These are phyloP conservation scores for Bradynema listronoti DNA, from an alignment of 1,140 invertebrate genomes.

Conservation along the genomic window DNA sequence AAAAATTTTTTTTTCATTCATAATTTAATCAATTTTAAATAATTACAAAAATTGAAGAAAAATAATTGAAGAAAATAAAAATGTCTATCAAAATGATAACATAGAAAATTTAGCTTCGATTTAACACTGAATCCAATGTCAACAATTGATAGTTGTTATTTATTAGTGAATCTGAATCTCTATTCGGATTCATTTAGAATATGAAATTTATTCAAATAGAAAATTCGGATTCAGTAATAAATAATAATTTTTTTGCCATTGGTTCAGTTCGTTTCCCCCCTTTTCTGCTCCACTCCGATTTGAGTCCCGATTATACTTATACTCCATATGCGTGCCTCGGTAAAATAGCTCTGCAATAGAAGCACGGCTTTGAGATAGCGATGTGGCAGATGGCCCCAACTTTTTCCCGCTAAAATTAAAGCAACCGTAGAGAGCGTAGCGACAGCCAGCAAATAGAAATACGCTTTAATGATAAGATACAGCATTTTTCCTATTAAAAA, in stretches of 20 bases:
- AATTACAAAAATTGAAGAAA: no score
- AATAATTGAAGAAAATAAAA: no score
- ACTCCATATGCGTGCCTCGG: not conserved
- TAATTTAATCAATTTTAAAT: no score
- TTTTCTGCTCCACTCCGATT: not conserved
- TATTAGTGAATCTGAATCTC: no score
- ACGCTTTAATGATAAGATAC: not conserved
- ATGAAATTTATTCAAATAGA: not conserved
- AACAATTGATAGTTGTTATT: no score
- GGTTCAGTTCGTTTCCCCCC: not conserved
- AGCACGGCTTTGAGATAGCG: slow-evolving; percentile 4
- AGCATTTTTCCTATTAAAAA: no score
- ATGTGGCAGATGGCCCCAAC: not conserved
- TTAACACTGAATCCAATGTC: no score
- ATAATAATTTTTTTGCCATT: not conserved
- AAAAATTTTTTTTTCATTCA: no score
- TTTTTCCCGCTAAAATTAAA: not conserved
- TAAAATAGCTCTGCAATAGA: slow-evolving; percentile 1
- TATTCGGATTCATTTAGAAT: slow-evolving; percentile 2
- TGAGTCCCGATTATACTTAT: not conserved
- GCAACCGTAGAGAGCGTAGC: not conserved
- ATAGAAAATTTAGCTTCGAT: no score
- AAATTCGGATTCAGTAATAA: not conserved
- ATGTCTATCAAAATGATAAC: no score
- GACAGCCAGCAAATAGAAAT: not conserved